Base-by-base conservation (phyloP, 2,888 invertebrate species). In the Salpingus planirostris region DNA sequence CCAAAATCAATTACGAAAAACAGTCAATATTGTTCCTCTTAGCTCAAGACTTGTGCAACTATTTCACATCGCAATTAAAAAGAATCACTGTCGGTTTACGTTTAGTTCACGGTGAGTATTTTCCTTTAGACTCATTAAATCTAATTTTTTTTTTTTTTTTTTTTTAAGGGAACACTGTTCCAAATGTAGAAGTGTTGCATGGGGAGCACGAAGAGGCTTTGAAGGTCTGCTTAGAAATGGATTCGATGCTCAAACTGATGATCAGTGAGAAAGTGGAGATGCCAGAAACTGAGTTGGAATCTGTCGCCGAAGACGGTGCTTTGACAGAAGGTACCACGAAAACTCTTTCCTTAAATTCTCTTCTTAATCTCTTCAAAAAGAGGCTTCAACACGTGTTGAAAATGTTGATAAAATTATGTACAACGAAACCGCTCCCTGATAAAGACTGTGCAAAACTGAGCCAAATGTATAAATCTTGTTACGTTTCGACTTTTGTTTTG, bases 61-160 rank as follows among this genome's bases (percentile, higher is more conserved):
- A 71, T 63, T 68, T 88, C 30, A 76, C 76, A 0, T 77, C 80
- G 13, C 79, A 80, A 54, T 57, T 86, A 55, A 84, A 87, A 53
- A 73, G 80, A 36, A 75, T 85, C 81, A 0, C 61, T 84, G 22
- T 61, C 74, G 2, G 86, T 87, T 86, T 87, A 56, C 72, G 73
- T 44, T 44, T 62, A 33, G 47, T 54, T 24, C 61, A 63, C 44
- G 54, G 64, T 64, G 54, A 53, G 58, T 50, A n/a, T 29, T 13
- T 11, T 29, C 13, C 3, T 12, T 12, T 24, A 7, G 13, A n/a
- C n/a, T n/a, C n/a, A n/a, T n/a, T n/a, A n/a, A n/a, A n/a, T n/a
- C n/a, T n/a, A n/a, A n/a, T n/a, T n/a, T n/a, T n/a, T n/a, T n/a
- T n/a, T n/a, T n/a, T n/a, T 7, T 15, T 31, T 39, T 31, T 40